Percentiles rank a stretch among this genome's conserved stretches.
Conservation (phyloP, 1,140 invertebrate species). For the Teleopsis dalmanni region DNA sequence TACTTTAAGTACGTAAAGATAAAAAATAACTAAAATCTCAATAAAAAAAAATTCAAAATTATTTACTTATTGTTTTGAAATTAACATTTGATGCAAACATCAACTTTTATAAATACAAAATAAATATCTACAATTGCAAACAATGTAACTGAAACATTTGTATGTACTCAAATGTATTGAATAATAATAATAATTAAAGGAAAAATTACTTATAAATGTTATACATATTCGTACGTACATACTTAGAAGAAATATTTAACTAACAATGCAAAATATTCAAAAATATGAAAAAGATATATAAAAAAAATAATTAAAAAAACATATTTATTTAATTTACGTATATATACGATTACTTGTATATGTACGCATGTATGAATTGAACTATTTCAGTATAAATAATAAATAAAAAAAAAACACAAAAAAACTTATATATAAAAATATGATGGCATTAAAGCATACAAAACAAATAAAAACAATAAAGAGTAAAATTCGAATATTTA, state of each 20-base stretch:
- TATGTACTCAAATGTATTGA: neutral
- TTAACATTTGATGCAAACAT: neutral
- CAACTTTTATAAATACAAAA: neutral
- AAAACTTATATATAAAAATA: neutral
- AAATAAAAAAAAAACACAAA: neutral
- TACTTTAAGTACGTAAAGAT: no score
- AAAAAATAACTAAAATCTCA: no score
- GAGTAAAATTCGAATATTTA: conserved; percentile 4
- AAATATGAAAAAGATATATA: neutral
- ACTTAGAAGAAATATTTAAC: neutral
- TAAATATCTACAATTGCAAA: neutral
- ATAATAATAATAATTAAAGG: neutral
- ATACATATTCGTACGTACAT: neutral
- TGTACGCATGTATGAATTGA: neutral
- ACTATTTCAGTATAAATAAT: neutral
- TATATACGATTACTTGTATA: neutral
- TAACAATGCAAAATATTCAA: neutral
- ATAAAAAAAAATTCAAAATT: no score
- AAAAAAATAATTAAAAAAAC: neutral
- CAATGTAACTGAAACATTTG: neutral
- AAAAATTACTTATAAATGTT: neutral
- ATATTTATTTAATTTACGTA: neutral
- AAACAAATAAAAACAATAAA: neutral
- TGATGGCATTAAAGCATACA: neutral
- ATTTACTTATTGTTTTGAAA: neutral